Conservation (phyloP, 2,888 invertebrate species). For the Strigamia crassipes region DNA sequence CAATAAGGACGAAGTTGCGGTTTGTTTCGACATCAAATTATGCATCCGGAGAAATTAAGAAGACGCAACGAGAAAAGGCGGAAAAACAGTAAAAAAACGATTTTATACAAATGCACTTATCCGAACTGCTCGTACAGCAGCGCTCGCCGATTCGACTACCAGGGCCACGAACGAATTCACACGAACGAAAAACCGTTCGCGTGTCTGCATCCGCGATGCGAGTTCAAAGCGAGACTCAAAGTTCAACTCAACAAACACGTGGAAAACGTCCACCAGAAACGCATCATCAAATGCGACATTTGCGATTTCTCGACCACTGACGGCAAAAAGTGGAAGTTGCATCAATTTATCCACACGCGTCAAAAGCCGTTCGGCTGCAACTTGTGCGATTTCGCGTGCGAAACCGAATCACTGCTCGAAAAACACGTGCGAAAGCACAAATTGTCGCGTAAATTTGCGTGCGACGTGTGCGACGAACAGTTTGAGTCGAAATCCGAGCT, state of each 20-base stretch:
- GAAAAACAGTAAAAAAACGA: neutral
- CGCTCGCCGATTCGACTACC: neutral
- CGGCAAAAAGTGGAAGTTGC: neutral
- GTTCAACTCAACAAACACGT: neutral
- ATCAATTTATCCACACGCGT: neutral
- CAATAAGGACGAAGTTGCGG: neutral
- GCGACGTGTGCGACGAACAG: too few species aligned
- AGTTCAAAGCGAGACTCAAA: neutral
- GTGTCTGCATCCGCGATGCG: neutral
- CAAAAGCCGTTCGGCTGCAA: neutral
- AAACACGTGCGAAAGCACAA: neutral
- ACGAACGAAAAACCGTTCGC: conserved; percentile 5
- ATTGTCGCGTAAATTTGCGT: too few species aligned
- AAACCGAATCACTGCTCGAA: neutral
- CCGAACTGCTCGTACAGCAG: neutral
- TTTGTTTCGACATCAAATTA: neutral
- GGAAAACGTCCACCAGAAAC: neutral
- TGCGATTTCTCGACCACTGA: neutral
- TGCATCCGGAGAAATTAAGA: neutral
- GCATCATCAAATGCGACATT: neutral
- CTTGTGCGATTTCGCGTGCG: neutral
- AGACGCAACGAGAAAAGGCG: neutral
- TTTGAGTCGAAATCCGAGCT: too few species aligned
- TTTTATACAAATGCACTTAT: neutral
- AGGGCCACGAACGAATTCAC: neutral